Evolutionary conservation across 2,888 invertebrate species (phyloP).

Genomic region (Argyra leucocephala): DNA sequence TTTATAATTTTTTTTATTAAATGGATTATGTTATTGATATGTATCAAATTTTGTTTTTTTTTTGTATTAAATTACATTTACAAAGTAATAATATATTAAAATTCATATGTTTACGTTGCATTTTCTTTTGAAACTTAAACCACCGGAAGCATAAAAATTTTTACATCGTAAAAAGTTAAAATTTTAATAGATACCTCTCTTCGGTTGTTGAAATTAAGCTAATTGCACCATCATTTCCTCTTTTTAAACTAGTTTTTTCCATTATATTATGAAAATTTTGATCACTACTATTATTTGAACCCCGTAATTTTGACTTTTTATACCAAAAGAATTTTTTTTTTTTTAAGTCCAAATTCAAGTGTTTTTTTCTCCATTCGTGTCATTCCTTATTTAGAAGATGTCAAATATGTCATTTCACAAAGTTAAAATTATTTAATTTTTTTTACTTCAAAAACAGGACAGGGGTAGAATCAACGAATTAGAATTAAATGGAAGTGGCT

Average conservation of each 20-base stretch:
- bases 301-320: neutral
- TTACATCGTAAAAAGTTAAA: neutral
- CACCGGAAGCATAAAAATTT: neutral
- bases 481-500: too few species aligned
- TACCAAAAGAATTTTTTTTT: neutral
- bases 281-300: neutral
- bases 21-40: too few species aligned
- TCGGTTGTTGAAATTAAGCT: neutral
- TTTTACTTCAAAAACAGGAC: too few species aligned
- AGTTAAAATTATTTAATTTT: neutral
- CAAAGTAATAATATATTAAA: neutral
- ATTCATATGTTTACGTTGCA: constrained; percentile 1
- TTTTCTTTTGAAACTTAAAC: neutral
- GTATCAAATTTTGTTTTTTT: too few species aligned
- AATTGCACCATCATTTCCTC: neutral
- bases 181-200: neutral
- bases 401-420: neutral
- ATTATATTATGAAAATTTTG: neutral
- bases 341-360: neutral
- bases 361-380: neutral
- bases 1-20: too few species aligned
- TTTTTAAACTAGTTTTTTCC: neutral
- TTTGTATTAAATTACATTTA: too few species aligned
- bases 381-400: neutral
- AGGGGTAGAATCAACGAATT: too few species aligned